Base-by-base conservation (phyloP, 2,888 invertebrate species). In the Andrena fulva region DNA sequence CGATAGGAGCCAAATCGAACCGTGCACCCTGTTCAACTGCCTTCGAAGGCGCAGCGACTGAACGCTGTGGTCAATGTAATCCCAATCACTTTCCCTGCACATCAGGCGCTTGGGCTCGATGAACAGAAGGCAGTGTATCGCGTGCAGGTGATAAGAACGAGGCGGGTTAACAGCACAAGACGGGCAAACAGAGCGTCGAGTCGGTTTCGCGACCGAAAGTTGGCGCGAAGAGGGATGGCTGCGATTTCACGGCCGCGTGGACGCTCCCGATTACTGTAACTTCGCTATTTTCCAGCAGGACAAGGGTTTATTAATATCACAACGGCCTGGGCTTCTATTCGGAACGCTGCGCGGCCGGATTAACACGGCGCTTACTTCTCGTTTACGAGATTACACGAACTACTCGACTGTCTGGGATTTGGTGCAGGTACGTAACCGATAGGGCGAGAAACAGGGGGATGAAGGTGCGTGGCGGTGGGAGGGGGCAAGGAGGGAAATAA, bases 371-470 rank as follows among this genome's bases (percentile, higher is more conserved):
- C 90, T 92, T 89, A 88, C 85, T 89, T 88, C 89, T 89, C 91
- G 90, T 90, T 91, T 91, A 89, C 87, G 86, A 87, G 89, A 91
- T 92, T 91, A 92, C 82, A 67, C 73, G 75, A 85, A 84, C 85
- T 85, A 81, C 87, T 88, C 87, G 86, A 77, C 81, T 84, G 87
- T 76, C 73, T 85, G 85, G 89, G 86, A 89, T 88, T 91, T 90
- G 85, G 86, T 86, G 80, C 87, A 85, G 83, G 87, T 87, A 87
- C 62, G 84, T 84, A 76, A 85, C 33, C 42, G 33, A 12, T 29
- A 6, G 60, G 31, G 24, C 16, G 8, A 16, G 16, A 20, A 10
- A 50, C 3, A 3, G n/a, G 5, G 12, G 24, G 29, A 0, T 6
- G 31, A 16, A 10, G 42, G 20, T 62, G 20, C 10, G 48, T 10